These are phyloP conservation scores for Drosophila fulvimacula DNA, from an alignment of 2,888 invertebrate genomes.

Conservation along the genomic window DNA sequence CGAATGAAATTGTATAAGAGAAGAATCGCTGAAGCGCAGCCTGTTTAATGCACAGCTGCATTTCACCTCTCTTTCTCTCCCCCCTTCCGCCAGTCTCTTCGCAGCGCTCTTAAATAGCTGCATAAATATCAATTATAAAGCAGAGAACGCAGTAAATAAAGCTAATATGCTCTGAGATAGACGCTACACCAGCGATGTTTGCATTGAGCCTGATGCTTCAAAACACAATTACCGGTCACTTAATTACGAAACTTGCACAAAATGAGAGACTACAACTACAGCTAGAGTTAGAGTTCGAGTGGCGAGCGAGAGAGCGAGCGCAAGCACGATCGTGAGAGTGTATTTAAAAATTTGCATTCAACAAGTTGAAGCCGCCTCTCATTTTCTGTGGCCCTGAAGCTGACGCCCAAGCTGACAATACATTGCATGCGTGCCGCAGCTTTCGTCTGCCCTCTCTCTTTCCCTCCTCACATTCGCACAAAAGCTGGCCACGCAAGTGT, in stretches of 20 bases:
- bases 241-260: constrained; percentile 65
- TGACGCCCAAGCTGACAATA: constrained; percentile 51
- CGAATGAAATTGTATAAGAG: constrained; percentile 45
- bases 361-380: constrained; percentile 47
- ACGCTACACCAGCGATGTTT: constrained; percentile 6
- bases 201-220: constrained; percentile 46
- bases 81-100: neutral
- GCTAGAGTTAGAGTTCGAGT: constrained; percentile 1
- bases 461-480: constrained; percentile 31
- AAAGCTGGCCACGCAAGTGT: constrained; percentile 74
- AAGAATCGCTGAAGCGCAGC: constrained; percentile 65
- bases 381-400: constrained; percentile 58
- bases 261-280: constrained; percentile 1
- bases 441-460: constrained; percentile 15
- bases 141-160: constrained; percentile 50
- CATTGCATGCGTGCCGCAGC: constrained; percentile 42
- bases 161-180: constrained; percentile 33
- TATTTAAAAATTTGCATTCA: constrained; percentile 69
- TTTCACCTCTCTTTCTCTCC: constrained; percentile 22
- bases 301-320: constrained; percentile 1
- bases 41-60: constrained; percentile 26
- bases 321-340: constrained; percentile 25
- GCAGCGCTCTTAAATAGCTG: constrained; percentile 65
- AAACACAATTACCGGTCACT: constrained; percentile 76
- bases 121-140: constrained; percentile 78